These are phyloP conservation scores for Antennarius striatus DNA, from an alignment of 2,113 vertebrate genomes.

Conservation along the genomic window DNA sequence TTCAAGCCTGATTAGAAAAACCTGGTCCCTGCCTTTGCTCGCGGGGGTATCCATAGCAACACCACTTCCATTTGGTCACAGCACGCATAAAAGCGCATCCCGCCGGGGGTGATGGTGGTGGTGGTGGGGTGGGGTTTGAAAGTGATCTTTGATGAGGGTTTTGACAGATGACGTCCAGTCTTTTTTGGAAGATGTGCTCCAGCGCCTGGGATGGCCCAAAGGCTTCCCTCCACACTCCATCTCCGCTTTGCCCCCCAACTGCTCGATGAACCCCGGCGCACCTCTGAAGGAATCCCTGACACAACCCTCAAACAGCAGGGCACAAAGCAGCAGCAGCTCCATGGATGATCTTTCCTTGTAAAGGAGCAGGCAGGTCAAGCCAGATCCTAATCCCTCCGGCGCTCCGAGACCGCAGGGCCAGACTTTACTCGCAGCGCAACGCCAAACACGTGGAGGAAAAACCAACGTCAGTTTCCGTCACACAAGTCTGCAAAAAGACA, in stretches of 20 bases:
- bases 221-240: slow-evolving; percentile 32
- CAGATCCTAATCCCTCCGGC: slow-evolving; percentile 51
- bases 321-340: slow-evolving; percentile 72
- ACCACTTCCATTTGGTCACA: slow-evolving; percentile 64
- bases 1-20: slow-evolving; percentile 69
- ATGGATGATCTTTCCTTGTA: slow-evolving; percentile 74
- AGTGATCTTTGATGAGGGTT: slow-evolving; percentile 68
- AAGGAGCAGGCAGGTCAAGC: slow-evolving; percentile 68
- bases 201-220: slow-evolving; percentile 42
- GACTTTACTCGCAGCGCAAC: slow-evolving; percentile 51
- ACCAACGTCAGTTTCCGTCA: not conserved
- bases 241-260: slow-evolving; percentile 62
- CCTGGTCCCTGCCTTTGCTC: slow-evolving; percentile 38
- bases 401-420: slow-evolving; percentile 39
- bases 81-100: slow-evolving; percentile 63
- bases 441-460: slow-evolving; percentile 34
- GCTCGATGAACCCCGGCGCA: slow-evolving; percentile 74
- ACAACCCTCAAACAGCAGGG: slow-evolving; percentile 78
- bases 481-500: slow-evolving; percentile 39
- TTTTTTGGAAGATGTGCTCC: slow-evolving; percentile 27
- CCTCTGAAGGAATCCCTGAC: slow-evolving; percentile 76
- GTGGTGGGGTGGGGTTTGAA: slow-evolving; percentile 30
- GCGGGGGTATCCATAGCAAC: slow-evolving; percentile 52
- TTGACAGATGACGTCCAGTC: slow-evolving; percentile 74
- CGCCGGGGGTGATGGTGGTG: not conserved